Evolutionary conservation across 2,888 invertebrate genomes (phyloP).

Genomic region (Linnaemya tessellans): DNA sequence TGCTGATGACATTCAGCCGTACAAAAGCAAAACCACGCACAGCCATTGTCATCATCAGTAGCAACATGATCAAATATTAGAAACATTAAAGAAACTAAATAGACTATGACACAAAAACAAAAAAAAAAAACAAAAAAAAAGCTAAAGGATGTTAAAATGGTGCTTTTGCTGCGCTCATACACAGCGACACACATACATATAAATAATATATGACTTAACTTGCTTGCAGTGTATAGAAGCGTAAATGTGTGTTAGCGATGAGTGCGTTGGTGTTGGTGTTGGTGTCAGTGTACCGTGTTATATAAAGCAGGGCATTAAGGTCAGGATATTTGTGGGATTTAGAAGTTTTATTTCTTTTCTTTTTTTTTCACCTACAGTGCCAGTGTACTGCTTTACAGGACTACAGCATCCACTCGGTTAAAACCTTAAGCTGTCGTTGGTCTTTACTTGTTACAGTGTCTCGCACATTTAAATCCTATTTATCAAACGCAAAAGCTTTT

Average conservation of each 20-base stretch:
- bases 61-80: constrained; percentile 58
- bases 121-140: neutral
- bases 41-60: constrained; percentile 39
- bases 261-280: no score
- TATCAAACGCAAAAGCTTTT: neutral
- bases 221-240: neutral
- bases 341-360: constrained; percentile 67
- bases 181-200: neutral
- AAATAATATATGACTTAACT: neutral
- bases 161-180: constrained; percentile 22
- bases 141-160: neutral
- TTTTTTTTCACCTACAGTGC: constrained; percentile 75
- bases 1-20: constrained; percentile 18
- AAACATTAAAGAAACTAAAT: constrained; percentile 51
- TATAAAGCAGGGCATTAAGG: constrained; percentile 78
- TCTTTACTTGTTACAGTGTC: constrained; percentile 21
- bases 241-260: neutral
- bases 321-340: constrained; percentile 80
- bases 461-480: neutral
- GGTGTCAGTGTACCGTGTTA: neutral
- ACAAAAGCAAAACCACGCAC: constrained; percentile 26
- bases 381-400: constrained; percentile 49
- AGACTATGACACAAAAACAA: constrained; percentile 22
- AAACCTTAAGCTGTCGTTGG: constrained; percentile 46
- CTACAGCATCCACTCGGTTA: constrained; percentile 44